Base-by-base conservation (phyloP, 2,797 vertebrate genomes). In the Semaprochilodus insignis region DNA sequence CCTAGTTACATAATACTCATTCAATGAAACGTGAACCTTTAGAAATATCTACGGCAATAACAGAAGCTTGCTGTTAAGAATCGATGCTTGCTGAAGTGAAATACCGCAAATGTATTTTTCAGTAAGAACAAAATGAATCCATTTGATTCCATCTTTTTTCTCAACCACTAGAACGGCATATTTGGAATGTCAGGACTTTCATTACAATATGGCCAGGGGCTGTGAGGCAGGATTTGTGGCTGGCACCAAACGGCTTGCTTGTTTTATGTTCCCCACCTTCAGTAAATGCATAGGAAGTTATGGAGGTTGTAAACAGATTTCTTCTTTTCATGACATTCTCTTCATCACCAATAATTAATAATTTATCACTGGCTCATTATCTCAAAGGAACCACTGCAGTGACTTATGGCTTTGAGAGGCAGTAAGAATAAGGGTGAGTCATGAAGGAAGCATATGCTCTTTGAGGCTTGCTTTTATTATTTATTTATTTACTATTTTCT, bases 301-400 rank as follows among this genome's bases (percentile, higher is more conserved):
- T 87, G 73, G 81, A 52, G 74, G 67, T 62, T 71, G 62, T 23
- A 15, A 90, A 92, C 59, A 80, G 84, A 81, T 87, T 87, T 71
- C 65, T 81, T 90, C 54, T 85, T 91, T 91, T 86, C 78, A 87
- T 91, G 86, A 85, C 88, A 88, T 89, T 87, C 87, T 81, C 90
- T 94, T 94, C 93, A 93, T 94, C 88, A 93, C 94, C 88, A 92
- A 84, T 87, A 94, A 94, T 96, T 92, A 95, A 96, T 96, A 93
- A 96, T 96, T 91, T 88, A 95, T 91, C 88, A 91, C 92, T 91
- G 85, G 88, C 91, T 90, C 85, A 87, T 96, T 95, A 94, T 92
- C 91, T 89, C 91, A 91, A 94, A 93, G 89, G 90, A 92, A 93
- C 94, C 91, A 90, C 95, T 93, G 90, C 44, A 87, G 87, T 87